These are phyloP conservation scores for Amphibalanus amphitrite DNA, from an alignment of 1,140 invertebrate species.

Conservation along the genomic window DNA sequence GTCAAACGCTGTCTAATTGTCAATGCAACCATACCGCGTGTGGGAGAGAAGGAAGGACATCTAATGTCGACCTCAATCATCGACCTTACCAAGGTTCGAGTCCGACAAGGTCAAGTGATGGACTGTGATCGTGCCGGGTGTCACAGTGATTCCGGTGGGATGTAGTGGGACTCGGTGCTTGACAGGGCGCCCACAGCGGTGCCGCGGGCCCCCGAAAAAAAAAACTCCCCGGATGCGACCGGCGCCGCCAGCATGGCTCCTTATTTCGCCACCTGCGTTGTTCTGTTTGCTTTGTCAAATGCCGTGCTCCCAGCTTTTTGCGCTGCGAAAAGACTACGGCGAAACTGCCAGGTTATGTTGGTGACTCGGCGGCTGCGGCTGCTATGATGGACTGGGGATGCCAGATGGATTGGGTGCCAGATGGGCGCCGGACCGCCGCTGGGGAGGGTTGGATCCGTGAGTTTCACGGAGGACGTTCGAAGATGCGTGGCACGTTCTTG, in stretches of 20 bases:
- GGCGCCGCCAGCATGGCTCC: background rate
- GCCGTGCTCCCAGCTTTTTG: no score
- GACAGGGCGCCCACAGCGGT: no score
- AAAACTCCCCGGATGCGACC: no score
- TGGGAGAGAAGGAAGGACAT: background rate
- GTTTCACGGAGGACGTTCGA: background rate
- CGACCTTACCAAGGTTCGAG: no score
- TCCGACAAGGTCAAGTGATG: background rate
- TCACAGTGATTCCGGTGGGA: background rate
- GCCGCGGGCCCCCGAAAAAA: no score
- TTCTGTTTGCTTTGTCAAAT: no score
- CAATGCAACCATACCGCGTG: background rate
- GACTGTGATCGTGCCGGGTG: background rate
- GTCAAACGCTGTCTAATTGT: background rate
- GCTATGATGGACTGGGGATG: background rate
- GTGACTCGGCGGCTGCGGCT: background rate
- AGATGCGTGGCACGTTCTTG: background rate
- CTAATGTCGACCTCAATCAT: background rate
- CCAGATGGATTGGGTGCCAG: no score
- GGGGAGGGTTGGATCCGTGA: no score
- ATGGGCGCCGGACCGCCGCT: no score
- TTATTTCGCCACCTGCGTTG: background rate
- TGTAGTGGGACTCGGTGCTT: no score
- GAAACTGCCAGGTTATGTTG: background rate
- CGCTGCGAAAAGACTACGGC: no score